Conservation (phyloP, 2,797 vertebrate species). For the Thalassophryne amazonica region DNA sequence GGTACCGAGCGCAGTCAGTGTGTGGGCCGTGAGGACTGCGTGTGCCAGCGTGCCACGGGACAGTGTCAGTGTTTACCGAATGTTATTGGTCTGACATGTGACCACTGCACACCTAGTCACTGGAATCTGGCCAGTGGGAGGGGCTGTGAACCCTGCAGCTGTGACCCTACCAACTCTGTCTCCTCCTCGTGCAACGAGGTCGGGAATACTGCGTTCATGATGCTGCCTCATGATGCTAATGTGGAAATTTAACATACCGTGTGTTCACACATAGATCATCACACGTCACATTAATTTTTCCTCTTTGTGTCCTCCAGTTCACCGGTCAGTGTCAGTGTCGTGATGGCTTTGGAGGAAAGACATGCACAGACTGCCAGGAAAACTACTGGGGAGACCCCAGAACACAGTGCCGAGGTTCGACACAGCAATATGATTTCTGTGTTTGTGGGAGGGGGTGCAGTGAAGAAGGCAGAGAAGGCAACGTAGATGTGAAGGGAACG, state of each 20-base stretch:
- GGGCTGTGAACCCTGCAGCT: conserved; percentile 88
- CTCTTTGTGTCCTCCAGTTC: conserved; percentile 74
- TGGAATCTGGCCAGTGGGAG: conserved; percentile 89
- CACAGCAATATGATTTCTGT: neutral
- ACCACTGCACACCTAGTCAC: conserved; percentile 89
- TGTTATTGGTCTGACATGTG: conserved; percentile 87
- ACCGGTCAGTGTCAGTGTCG: conserved; percentile 92
- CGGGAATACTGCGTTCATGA: too few species aligned
- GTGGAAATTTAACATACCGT: neutral
- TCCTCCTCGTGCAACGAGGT: conserved; percentile 92
- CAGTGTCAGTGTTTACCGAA: conserved; percentile 92
- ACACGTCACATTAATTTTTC: neutral
- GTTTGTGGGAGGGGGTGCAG: neutral
- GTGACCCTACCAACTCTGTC: conserved; percentile 85
- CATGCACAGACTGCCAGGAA: conserved; percentile 91
- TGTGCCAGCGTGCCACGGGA: conserved; percentile 84
- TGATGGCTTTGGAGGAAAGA: conserved; percentile 90
- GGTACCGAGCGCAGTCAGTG: conserved; percentile 88
- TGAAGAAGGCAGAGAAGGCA: too few species aligned
- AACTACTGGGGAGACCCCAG: conserved; percentile 92
- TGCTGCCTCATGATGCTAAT: too few species aligned
- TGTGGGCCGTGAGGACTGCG: conserved; percentile 80
- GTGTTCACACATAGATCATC: neutral
- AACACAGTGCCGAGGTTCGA: conserved; percentile 88
- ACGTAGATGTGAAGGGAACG: too few species aligned